A percentile compares a stretch with the other conserved stretches of the same genome.
These are phyloP conservation scores for Anguilla pacifica DNA, from an alignment of 2,797 vertebrate species.

Conservation along the genomic window DNA sequence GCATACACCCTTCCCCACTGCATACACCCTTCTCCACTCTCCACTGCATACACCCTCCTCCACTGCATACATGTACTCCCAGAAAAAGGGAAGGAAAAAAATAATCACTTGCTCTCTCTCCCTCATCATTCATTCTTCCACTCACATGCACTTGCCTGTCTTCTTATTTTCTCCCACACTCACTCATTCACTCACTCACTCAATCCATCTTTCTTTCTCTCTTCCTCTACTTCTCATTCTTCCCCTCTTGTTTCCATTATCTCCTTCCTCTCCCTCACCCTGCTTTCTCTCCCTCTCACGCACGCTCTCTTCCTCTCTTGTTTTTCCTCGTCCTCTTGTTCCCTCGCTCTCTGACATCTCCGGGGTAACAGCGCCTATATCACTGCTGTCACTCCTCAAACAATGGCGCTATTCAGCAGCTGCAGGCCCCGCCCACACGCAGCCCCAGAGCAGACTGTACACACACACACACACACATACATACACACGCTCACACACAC, in stretches of 20 bases:
- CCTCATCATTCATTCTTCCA: not conserved
- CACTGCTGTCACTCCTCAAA: not conserved
- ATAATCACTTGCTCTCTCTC: not conserved
- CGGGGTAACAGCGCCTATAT: not conserved
- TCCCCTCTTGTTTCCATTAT: not conserved
- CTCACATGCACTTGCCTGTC: not conserved
- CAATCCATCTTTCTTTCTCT: not conserved
- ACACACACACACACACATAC: no score
- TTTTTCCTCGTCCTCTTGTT: not conserved
- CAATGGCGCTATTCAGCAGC: not conserved
- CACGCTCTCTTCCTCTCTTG: not conserved
- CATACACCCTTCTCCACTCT: conserved; percentile 50
- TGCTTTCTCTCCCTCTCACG: not conserved
- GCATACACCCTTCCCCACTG: conserved; percentile 56
- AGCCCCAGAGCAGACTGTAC: not conserved
- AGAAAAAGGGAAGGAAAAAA: not conserved
- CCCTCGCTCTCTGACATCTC: not conserved
- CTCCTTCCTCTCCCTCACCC: not conserved
- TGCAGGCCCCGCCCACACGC: not conserved
- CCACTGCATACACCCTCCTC: conserved; percentile 51
- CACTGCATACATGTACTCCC: conserved; percentile 50
- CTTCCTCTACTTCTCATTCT: not conserved
- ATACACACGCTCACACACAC: no score
- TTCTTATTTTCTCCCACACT: not conserved
- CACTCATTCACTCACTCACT: not conserved